Conservation (phyloP, 2,888 invertebrate genomes). For the Kryphioiulus occultus region DNA sequence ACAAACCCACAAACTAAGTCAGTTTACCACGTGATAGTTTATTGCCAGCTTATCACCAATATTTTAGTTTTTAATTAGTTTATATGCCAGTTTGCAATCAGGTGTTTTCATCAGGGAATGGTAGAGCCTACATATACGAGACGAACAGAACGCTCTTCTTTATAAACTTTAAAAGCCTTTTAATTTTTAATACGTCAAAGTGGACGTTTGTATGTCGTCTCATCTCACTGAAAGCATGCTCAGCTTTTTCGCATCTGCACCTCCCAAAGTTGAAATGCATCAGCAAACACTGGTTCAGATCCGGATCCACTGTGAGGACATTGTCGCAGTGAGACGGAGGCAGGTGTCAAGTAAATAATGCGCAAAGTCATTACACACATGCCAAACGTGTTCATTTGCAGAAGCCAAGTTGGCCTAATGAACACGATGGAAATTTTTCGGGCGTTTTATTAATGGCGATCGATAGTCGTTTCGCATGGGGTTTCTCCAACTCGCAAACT, state of each 20-base stretch:
- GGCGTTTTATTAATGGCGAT: background rate
- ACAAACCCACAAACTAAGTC: too few species aligned
- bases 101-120: too few species aligned
- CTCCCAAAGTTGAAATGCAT: background rate
- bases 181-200: background rate
- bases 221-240: background rate
- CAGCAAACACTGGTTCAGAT: background rate
- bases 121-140: too few species aligned
- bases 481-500: background rate
- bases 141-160: background rate
- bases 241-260: background rate
- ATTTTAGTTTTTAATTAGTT: too few species aligned
- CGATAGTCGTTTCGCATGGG: constrained; percentile 7
- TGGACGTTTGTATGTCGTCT: background rate
- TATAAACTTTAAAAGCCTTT: background rate
- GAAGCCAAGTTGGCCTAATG: background rate
- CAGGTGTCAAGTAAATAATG: background rate
- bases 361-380: background rate
- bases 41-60: too few species aligned
- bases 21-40: too few species aligned
- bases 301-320: too few species aligned
- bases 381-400: constrained; percentile 17
- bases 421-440: background rate
- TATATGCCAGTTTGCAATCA: too few species aligned
- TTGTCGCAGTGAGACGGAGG: too few species aligned